Conservation (phyloP, 2,113 vertebrate genomes). For the Ophthalmolycus amberensis region DNA sequence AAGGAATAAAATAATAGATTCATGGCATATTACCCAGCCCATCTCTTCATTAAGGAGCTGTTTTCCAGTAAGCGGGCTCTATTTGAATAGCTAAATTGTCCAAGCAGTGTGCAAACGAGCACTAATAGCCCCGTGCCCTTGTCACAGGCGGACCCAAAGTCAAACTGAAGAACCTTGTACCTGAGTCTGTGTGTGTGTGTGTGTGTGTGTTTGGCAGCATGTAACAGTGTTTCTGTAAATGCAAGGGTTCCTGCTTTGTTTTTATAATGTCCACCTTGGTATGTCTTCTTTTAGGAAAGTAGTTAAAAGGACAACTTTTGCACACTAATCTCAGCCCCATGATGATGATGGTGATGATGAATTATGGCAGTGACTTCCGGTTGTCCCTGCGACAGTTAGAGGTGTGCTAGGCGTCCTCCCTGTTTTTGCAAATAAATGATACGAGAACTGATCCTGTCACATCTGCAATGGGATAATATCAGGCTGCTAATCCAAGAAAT, state of each 20-base stretch:
- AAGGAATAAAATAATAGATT: constrained; percentile 73
- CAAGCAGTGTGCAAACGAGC: constrained; percentile 71
- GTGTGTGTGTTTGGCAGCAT: constrained; percentile 27
- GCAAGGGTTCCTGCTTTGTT: neutral
- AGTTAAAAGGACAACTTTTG: neutral
- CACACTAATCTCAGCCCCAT: neutral
- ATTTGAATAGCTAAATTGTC: constrained; percentile 86
- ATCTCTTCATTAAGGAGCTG: constrained; percentile 80
- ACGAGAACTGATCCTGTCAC: neutral
- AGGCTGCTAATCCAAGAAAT: too few species aligned
- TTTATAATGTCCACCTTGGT: neutral
- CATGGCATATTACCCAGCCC: constrained; percentile 78
- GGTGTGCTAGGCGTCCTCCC: too few species aligned
- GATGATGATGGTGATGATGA: neutral
- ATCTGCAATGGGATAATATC: neutral
- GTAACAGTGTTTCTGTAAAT: neutral
- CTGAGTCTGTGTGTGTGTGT: constrained; percentile 24
- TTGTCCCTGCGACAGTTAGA: neutral
- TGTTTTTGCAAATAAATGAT: neutral
- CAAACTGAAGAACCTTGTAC: constrained; percentile 50
- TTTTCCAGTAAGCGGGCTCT: constrained; percentile 76
- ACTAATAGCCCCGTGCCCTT: constrained; percentile 82
- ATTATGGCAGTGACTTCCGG: neutral
- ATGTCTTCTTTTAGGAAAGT: neutral
- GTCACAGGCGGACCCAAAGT: constrained; percentile 77